These are phyloP conservation scores for Sminthurinus aureus DNA, from an alignment of 2,888 invertebrate species.

Conservation along the genomic window DNA sequence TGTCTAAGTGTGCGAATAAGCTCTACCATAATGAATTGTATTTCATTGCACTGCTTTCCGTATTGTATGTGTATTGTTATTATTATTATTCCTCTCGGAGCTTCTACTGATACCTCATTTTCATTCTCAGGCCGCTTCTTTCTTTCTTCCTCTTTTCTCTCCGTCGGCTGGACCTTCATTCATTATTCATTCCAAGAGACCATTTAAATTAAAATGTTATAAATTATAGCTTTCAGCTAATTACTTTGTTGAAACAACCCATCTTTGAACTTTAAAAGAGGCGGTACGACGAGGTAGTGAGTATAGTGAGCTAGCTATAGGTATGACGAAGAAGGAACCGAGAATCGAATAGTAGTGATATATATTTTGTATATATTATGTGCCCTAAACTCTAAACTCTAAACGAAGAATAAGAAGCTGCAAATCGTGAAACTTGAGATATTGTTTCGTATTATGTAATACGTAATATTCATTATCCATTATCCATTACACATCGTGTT, in stretches of 20 bases:
- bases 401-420: too few species aligned
- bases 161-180: constrained; percentile 25
- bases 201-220: constrained; percentile 40
- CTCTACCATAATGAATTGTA: constrained; percentile 39
- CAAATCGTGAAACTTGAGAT: background rate
- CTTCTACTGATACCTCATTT: too few species aligned
- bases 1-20: constrained; percentile 38
- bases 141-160: constrained; percentile 8
- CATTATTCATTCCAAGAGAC: constrained; percentile 33
- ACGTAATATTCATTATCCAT: too few species aligned
- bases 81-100: too few species aligned
- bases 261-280: background rate
- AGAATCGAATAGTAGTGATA: too few species aligned
- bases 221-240: constrained; percentile 39
- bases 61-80: background rate
- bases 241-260: constrained; percentile 37
- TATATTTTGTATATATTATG: too few species aligned
- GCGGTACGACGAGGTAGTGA: constrained; percentile 7
- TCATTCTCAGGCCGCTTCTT: too few species aligned
- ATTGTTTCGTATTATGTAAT: background rate
- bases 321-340: too few species aligned
- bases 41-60: constrained; percentile 1
- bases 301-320: too few species aligned
- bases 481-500: too few species aligned
- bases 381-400: too few species aligned